These are phyloP conservation scores for Tupaia chinensis DNA, from an alignment of 2,113 vertebrate genomes.

Conservation along the genomic window DNA sequence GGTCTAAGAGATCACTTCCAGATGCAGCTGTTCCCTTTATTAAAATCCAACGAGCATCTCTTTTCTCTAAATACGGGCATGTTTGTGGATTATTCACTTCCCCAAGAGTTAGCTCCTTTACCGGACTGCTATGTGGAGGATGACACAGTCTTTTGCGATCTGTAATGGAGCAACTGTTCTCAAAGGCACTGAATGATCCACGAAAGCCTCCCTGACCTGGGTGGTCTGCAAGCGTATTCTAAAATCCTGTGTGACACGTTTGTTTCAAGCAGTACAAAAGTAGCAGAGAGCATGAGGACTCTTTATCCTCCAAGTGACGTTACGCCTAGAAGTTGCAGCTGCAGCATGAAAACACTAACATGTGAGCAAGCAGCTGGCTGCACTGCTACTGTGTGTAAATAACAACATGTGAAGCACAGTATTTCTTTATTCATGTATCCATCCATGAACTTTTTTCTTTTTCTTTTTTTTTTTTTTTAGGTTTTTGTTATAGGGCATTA, in stretches of 20 bases:
- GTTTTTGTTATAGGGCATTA: too few relatives aligned
- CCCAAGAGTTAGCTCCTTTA: not conserved
- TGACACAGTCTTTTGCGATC: not conserved
- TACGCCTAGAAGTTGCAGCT: not conserved
- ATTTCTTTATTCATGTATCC: not conserved
- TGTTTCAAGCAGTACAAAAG: not conserved
- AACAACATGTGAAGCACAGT: not conserved
- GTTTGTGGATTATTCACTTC: not conserved
- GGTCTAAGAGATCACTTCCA: not conserved
- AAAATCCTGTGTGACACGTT: not conserved
- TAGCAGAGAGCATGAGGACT: not conserved
- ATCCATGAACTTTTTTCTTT: too few relatives aligned
- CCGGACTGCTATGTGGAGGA: not conserved
- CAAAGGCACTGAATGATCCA: not conserved
- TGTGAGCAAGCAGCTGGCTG: not conserved
- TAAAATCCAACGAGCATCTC: not conserved
- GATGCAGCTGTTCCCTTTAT: not conserved
- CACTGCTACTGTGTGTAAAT: not conserved
- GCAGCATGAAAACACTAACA: not conserved
- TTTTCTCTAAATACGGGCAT: slow-evolving; percentile 1
- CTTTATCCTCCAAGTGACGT: not conserved
- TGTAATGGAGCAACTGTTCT: not conserved
- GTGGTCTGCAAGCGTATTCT: not conserved
- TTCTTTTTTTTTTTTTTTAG: too few relatives aligned
- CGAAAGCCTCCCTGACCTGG: not conserved